Percentiles rank a stretch among this genome's conserved stretches.
Conservation (phyloP, 2,888 invertebrate genomes). For the Schizotus pectinicornis region DNA sequence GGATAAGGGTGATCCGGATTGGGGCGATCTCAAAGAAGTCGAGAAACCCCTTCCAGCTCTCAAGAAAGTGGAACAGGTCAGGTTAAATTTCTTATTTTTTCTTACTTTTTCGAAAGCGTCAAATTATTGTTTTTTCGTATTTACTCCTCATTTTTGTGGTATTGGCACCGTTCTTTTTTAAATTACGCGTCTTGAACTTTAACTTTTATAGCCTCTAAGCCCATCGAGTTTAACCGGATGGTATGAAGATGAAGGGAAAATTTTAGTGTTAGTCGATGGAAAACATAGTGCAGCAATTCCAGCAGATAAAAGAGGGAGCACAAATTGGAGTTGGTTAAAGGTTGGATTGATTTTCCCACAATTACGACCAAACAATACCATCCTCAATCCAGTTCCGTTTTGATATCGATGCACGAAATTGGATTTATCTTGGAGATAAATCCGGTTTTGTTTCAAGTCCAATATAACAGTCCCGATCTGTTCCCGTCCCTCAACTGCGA, state of each 20-base stretch:
- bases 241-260: slow-evolving; percentile 62
- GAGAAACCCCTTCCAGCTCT: slow-evolving; percentile 86
- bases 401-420: slow-evolving; percentile 15
- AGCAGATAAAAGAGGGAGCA: slow-evolving; percentile 66
- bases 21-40: slow-evolving; percentile 90
- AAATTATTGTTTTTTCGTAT: slow-evolving; percentile 16
- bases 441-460: slow-evolving; percentile 20
- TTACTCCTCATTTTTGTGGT: slow-evolving; percentile 30
- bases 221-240: slow-evolving; percentile 49
- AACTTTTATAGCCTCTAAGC: slow-evolving; percentile 60
- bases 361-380: slow-evolving; percentile 5
- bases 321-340: slow-evolving; percentile 74
- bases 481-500: slow-evolving; percentile 13
- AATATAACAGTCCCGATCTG: slow-evolving; percentile 21
- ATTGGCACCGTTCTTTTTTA: slow-evolving; percentile 29
- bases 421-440: slow-evolving; percentile 24
- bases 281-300: slow-evolving; percentile 69
- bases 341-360: slow-evolving; percentile 57
- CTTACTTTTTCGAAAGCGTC: not conserved
- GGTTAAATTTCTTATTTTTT: slow-evolving; percentile 42
- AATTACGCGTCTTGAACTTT: slow-evolving; percentile 32
- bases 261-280: slow-evolving; percentile 69
- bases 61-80: slow-evolving; percentile 94
- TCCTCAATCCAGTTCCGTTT: slow-evolving; percentile 9
- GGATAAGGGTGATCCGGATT: slow-evolving; percentile 90